A percentile compares a stretch with the other conserved stretches of the same genome.
phyloP scores from a whole-genome alignment of 2,888 invertebrate species.

The Sphaerophoria taeniata region DNA sequence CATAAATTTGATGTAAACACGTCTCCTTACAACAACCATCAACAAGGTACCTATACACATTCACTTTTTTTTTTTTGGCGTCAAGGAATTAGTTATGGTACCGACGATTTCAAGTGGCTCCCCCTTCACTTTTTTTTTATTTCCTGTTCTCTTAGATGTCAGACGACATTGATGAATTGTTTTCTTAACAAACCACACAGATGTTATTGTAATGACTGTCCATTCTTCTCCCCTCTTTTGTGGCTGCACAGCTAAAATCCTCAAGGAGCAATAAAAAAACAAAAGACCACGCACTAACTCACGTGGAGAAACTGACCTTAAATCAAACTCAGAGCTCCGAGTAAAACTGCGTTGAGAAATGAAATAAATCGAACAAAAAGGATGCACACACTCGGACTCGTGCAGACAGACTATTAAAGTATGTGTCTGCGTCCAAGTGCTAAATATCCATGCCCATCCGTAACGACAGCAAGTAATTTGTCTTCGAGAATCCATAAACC shows the following conservation, averaged over 20 bases:
- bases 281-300: too few species aligned
- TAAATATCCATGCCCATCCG: conserved; percentile 51
- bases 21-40: too few species aligned
- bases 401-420: conserved; percentile 56
- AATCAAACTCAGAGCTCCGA: not conserved
- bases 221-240: not conserved
- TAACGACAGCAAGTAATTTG: conserved; percentile 48
- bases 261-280: conserved; percentile 34
- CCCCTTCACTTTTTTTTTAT: conserved; percentile 7
- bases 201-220: conserved; percentile 33
- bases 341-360: not conserved
- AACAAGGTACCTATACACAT: too few species aligned
- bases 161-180: conserved; percentile 19
- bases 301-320: conserved; percentile 21
- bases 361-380: not conserved
- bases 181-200: conserved; percentile 40
- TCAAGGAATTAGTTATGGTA: not conserved
- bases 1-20: too few species aligned
- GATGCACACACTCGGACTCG: conserved; percentile 52
- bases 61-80: too few species aligned
- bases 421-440: conserved; percentile 57
- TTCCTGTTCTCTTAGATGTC: conserved; percentile 5
- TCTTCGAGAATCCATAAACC: conserved; percentile 29
- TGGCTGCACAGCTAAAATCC: conserved; percentile 12
- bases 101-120: conserved; percentile 24